phyloP scores from a whole-genome alignment of 1,140 invertebrate species.

The Mercenaria mercenaria region DNA sequence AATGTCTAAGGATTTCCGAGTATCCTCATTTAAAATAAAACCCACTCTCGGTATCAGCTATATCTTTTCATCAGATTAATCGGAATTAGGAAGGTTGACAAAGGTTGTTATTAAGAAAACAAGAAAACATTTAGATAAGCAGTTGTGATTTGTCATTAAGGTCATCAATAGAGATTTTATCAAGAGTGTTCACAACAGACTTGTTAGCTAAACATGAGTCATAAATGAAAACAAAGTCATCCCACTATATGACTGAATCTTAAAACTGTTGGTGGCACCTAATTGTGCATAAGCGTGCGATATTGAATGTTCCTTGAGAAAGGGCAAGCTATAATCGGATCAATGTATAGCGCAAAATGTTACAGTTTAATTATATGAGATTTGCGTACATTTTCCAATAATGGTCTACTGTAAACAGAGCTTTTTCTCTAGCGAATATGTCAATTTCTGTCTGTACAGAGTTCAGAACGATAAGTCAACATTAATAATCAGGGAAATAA shows the following conservation, averaged over 20 bases:
- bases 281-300: conserved; percentile 10
- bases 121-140: background rate
- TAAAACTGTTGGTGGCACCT: background rate
- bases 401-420: conserved; percentile 32
- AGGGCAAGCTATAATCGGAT: conserved; percentile 33
- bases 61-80: background rate
- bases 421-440: conserved; percentile 31
- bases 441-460: conserved; percentile 38
- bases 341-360: conserved; percentile 45
- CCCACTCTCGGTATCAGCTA: too few species aligned
- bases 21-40: too few species aligned
- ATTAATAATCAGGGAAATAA: conserved; percentile 26
- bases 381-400: conserved; percentile 53
- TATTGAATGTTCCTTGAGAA: conserved; percentile 35
- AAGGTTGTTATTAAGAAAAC: conserved; percentile 13
- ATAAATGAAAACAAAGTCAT: background rate
- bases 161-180: background rate
- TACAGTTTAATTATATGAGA: conserved; percentile 53
- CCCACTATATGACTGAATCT: background rate
- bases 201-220: background rate
- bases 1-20: too few species aligned
- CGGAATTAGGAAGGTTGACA: background rate
- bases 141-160: conserved; percentile 14
- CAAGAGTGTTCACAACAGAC: background rate
- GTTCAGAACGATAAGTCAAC: conserved; percentile 40